Conservation (phyloP, 1,140 invertebrate species). For the Drosophila baimaii region DNA sequence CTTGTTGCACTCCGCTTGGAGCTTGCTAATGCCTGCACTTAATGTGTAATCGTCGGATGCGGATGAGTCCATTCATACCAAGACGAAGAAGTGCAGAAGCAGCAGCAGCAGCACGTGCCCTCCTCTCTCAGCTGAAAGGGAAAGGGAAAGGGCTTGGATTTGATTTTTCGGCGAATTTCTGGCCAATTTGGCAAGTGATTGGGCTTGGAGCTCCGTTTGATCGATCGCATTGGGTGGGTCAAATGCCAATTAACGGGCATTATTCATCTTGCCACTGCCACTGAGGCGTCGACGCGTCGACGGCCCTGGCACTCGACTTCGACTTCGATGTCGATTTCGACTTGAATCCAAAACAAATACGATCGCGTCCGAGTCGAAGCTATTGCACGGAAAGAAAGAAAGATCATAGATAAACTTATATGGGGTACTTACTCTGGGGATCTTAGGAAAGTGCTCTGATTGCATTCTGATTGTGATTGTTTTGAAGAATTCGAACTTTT, state of each 20-base stretch:
- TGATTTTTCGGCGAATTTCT: background rate
- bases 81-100: background rate
- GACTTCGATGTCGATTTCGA: background rate
- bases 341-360: background rate
- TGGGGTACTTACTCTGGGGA: too few species aligned
- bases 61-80: background rate
- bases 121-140: background rate
- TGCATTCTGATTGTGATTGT: too few species aligned
- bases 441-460: too few species aligned
- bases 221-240: constrained; percentile 34
- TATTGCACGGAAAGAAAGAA: background rate
- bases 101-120: background rate
- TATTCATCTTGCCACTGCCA: constrained; percentile 28
- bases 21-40: constrained; percentile 13
- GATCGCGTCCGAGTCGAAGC: background rate
- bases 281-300: background rate
- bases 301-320: constrained; percentile 8
- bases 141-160: constrained; percentile 17
- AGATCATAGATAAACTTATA: too few species aligned
- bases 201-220: constrained; percentile 16
- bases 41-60: constrained; percentile 3
- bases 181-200: constrained; percentile 11
- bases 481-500: too few species aligned
- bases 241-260: constrained; percentile 43
- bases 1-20: constrained; percentile 33